These are phyloP conservation scores for Vollenhovia emeryi DNA, from an alignment of 1,140 invertebrate genomes.

Conservation along the genomic window DNA sequence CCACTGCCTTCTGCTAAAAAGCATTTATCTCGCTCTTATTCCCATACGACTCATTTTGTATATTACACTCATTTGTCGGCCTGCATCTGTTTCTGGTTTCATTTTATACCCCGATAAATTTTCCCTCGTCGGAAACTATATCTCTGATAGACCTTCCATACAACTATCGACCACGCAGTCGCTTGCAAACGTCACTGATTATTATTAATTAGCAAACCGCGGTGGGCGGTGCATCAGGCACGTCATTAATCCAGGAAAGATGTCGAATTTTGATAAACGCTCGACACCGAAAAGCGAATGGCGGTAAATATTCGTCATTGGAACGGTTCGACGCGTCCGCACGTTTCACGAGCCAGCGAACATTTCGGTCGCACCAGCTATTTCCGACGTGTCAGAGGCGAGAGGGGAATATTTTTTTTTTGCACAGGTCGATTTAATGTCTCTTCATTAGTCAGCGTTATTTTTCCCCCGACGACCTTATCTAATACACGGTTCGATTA, in stretches of 20 bases:
- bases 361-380: constrained; percentile 65
- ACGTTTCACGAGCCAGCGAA: constrained; percentile 74
- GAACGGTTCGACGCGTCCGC: constrained; percentile 69
- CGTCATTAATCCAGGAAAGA: constrained; percentile 45
- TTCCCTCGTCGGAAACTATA: neutral
- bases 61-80: constrained; percentile 41
- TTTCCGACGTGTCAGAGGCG: constrained; percentile 28
- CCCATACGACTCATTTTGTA: constrained; percentile 14
- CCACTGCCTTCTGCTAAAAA: neutral
- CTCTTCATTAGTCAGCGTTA: constrained; percentile 57
- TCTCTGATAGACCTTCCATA: neutral
- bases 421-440: constrained; percentile 56
- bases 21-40: constrained; percentile 15
- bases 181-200: constrained; percentile 31
- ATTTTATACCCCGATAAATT: constrained; percentile 46
- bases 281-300: constrained; percentile 64
- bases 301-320: constrained; percentile 75
- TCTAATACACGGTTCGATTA: constrained; percentile 33
- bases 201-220: constrained; percentile 34
- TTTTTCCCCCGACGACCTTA: constrained; percentile 34
- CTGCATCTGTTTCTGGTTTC: constrained; percentile 18
- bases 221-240: neutral
- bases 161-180: neutral
- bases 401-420: constrained; percentile 31
- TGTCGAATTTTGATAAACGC: constrained; percentile 72